These are phyloP conservation scores for Auanema freiburgensis DNA, from an alignment of 2,888 invertebrate species.

Conservation along the genomic window DNA sequence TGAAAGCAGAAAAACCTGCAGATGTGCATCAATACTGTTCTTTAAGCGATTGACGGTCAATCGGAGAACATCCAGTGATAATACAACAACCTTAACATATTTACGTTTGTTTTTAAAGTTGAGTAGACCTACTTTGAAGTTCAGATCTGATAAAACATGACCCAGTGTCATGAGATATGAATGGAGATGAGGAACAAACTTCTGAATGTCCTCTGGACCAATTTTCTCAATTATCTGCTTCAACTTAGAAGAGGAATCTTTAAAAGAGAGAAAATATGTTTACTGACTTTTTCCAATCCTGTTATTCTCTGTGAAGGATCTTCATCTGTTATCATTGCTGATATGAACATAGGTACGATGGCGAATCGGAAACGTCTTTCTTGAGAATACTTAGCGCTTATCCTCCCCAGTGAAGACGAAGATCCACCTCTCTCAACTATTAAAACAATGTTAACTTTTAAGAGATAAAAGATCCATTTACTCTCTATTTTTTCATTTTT, in stretches of 20 bases:
- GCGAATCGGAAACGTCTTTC: constrained; percentile 63
- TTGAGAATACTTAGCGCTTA: constrained; percentile 6
- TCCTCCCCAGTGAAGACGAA: background rate
- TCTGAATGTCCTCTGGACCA: constrained; percentile 36
- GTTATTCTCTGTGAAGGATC: constrained; percentile 67
- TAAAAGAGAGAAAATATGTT: background rate
- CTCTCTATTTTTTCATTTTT: constrained; percentile 8
- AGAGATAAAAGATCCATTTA: background rate
- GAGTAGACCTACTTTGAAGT: constrained; percentile 65
- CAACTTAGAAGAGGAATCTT: constrained; percentile 65
- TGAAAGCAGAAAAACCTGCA: no score
- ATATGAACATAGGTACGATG: constrained; percentile 66
- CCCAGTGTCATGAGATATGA: constrained; percentile 73
- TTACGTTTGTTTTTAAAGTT: background rate
- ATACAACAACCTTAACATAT: constrained; percentile 64
- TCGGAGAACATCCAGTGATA: constrained; percentile 67
- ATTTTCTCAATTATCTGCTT: constrained; percentile 68
- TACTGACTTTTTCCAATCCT: constrained; percentile 39
- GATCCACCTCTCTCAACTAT: background rate
- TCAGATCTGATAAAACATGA: constrained; percentile 72
- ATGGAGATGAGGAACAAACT: constrained; percentile 73
- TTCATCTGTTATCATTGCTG: constrained; percentile 67
- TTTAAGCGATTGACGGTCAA: constrained; percentile 66
- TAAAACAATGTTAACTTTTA: background rate
- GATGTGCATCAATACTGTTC: constrained; percentile 49